Evolutionary conservation across 2,113 vertebrate species (phyloP).

Genomic region (Stigmatopora argus): DNA sequence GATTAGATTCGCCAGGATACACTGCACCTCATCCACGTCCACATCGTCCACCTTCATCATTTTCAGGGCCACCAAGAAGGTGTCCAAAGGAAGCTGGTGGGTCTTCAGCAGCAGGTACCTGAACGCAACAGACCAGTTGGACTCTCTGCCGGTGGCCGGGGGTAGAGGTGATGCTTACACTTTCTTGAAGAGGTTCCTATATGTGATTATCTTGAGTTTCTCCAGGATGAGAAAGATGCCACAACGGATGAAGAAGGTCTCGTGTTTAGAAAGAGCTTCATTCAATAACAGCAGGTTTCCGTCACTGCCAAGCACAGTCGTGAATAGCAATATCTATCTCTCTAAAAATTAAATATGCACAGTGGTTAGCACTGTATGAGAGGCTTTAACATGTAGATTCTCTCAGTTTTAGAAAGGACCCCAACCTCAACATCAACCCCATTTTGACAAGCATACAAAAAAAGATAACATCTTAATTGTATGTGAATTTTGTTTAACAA

Average conservation of each 20-base stretch:
- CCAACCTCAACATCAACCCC: too few relatives aligned
- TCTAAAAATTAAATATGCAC: not conserved
- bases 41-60: constrained; percentile 93
- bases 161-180: constrained; percentile 75
- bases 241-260: constrained; percentile 96
- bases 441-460: too few relatives aligned
- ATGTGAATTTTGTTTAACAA: too few relatives aligned
- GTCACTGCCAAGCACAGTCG: constrained; percentile 70
- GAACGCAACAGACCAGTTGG: not conserved
- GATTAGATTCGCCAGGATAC: constrained; percentile 92
- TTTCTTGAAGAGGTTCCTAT: constrained; percentile 98
- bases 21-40: constrained; percentile 93
- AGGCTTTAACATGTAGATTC: too few relatives aligned
- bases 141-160: not conserved
- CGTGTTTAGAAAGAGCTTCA: constrained; percentile 85
- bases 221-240: constrained; percentile 98
- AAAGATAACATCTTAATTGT: too few relatives aligned
- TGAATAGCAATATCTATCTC: not conserved
- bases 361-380: not conserved
- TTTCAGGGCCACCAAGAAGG: constrained; percentile 84
- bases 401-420: too few relatives aligned
- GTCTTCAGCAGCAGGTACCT: constrained; percentile 88
- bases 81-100: constrained; percentile 89
- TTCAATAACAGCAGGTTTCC: constrained; percentile 91
- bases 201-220: constrained; percentile 96